Percentiles rank a stretch among this genome's conserved stretches.
phyloP scores from a whole-genome alignment of 2,797 vertebrate species.

The Perodicticus potto region DNA sequence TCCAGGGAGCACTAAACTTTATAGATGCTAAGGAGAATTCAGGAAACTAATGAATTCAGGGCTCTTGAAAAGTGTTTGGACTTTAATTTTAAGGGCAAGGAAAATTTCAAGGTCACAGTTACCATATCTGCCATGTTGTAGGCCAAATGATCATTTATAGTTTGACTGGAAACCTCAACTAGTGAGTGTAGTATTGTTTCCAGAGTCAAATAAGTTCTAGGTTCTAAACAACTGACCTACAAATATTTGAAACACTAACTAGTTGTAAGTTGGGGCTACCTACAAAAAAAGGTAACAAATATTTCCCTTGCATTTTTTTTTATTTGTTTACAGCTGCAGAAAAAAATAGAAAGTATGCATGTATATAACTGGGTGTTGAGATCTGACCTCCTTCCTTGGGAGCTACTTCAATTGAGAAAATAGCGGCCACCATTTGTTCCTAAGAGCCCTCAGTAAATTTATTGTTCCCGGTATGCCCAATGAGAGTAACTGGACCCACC shows the following conservation, averaged over 20 bases:
- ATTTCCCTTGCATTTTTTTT: neutral
- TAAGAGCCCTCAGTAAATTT: neutral
- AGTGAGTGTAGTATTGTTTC: neutral
- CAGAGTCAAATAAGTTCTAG: slow-evolving; percentile 41
- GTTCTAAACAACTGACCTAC: slow-evolving; percentile 35
- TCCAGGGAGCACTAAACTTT: neutral
- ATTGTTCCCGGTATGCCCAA: neutral
- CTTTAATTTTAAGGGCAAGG: slow-evolving; percentile 14
- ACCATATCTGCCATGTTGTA: neutral
- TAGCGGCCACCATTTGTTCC: neutral
- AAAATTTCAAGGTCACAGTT: slow-evolving; percentile 35
- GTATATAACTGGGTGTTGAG: neutral
- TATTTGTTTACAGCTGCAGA: neutral
- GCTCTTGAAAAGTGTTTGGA: neutral
- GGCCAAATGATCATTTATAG: slow-evolving; percentile 20
- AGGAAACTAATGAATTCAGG: slow-evolving; percentile 13
- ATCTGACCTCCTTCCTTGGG: neutral
- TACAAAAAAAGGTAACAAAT: neutral
- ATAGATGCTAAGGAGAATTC: neutral
- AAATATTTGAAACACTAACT: slow-evolving; percentile 54
- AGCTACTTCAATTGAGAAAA: neutral
- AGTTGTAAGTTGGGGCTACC: neutral
- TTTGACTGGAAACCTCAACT: slow-evolving; percentile 27
- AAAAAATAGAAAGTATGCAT: neutral
- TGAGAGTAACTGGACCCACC: neutral